These are phyloP conservation scores for Petrophora chlorosata DNA, from an alignment of 2,888 invertebrate genomes.

Conservation along the genomic window DNA sequence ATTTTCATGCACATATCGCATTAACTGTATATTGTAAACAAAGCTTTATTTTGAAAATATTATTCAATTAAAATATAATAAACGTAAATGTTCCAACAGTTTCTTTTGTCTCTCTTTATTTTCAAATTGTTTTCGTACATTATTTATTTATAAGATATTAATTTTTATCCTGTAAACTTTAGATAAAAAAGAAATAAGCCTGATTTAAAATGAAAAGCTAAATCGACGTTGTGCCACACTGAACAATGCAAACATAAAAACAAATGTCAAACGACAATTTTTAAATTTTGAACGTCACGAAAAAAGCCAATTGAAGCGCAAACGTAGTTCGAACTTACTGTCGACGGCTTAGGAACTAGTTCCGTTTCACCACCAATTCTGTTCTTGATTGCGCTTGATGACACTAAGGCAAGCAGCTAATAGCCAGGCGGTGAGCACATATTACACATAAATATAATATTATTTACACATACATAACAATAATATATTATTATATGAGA, in stretches of 20 bases:
- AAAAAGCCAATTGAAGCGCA: slow-evolving; percentile 23
- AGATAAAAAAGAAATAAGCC: too few relatives aligned
- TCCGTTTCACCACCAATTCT: slow-evolving; percentile 48
- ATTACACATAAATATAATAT: slow-evolving; percentile 53
- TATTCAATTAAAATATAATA: too few relatives aligned
- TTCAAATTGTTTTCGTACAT: too few relatives aligned
- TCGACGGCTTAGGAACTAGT: slow-evolving; percentile 52
- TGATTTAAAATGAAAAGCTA: too few relatives aligned
- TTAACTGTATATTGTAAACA: too few relatives aligned
- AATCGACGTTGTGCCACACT: slow-evolving; percentile 33
- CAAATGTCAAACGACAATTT: too few relatives aligned
- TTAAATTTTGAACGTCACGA: neutral
- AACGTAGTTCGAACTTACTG: slow-evolving; percentile 60
- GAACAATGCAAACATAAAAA: slow-evolving; percentile 23
- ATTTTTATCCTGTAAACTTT: too few relatives aligned
- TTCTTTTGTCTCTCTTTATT: too few relatives aligned
- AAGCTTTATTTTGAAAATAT: too few relatives aligned
- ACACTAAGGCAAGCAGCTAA: slow-evolving; percentile 75
- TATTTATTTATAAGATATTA: too few relatives aligned
- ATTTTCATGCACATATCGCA: too few relatives aligned
- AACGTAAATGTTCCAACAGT: too few relatives aligned
- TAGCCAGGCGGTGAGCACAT: slow-evolving; percentile 55
- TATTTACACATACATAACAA: slow-evolving; percentile 42
- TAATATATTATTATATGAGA: slow-evolving; percentile 4
- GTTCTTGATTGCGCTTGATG: slow-evolving; percentile 61